A percentile compares a stretch with the other conserved stretches of the same genome.
Evolutionary conservation across 2,888 invertebrate genomes (phyloP).

Genomic region (Temnothorax ravouxi): DNA sequence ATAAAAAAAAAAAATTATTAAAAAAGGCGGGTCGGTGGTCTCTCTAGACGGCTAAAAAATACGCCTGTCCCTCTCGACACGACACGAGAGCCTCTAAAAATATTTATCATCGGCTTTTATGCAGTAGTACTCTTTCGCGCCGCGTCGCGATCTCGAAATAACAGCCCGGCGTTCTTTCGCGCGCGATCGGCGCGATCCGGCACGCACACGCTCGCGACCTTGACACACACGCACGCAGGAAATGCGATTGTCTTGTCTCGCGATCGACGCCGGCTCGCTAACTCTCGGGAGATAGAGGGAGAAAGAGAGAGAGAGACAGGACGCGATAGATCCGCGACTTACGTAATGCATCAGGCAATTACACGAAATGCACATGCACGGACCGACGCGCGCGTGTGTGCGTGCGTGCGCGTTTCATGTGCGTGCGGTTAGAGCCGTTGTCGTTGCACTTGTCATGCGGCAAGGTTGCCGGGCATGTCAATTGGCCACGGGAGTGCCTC

Average conservation of each 20-base stretch:
- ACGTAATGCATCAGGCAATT: slow-evolving; percentile 71
- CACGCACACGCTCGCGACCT: slow-evolving; percentile 63
- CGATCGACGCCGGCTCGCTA: slow-evolving; percentile 52
- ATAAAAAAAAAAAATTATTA: background rate
- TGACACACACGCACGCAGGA: slow-evolving; percentile 72
- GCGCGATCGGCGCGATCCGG: slow-evolving; percentile 1
- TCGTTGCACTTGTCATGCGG: slow-evolving; percentile 31
- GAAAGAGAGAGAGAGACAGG: slow-evolving; percentile 66
- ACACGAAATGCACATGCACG: slow-evolving; percentile 67
- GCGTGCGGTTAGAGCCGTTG: background rate
- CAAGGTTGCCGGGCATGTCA: slow-evolving; percentile 34
- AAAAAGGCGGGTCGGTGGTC: background rate
- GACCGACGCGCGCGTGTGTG: slow-evolving; percentile 11
- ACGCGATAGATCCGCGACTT: slow-evolving; percentile 62
- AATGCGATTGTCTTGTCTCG: slow-evolving; percentile 70
- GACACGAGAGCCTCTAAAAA: slow-evolving; percentile 32
- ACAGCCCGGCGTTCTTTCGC: background rate
- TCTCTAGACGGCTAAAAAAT: slow-evolving; percentile 7
- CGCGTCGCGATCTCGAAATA: slow-evolving; percentile 46
- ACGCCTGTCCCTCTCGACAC: background rate
- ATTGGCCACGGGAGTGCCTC: slow-evolving; percentile 7
- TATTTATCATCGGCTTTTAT: slow-evolving; percentile 46
- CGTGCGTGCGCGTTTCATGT: no score
- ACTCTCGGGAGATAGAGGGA: slow-evolving; percentile 48
- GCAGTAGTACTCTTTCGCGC: slow-evolving; percentile 39